phyloP scores from a whole-genome alignment of 1,140 invertebrate genomes.

The Rhopalosiphum maidis region DNA sequence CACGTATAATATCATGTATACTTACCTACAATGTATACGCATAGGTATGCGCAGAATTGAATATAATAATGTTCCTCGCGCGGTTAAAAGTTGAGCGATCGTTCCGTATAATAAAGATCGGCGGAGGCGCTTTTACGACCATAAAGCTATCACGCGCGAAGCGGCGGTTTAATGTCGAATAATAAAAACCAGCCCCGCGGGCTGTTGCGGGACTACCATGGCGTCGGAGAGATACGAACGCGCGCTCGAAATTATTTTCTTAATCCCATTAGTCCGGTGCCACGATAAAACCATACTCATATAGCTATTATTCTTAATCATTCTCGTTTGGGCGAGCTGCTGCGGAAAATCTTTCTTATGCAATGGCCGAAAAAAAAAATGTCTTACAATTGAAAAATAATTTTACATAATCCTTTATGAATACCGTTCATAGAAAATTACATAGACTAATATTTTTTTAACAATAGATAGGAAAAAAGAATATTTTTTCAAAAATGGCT shows the following conservation, averaged over 20 bases:
- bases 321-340: not conserved
- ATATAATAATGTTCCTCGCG: not conserved
- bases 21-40: not conserved
- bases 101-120: conserved; percentile 25
- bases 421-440: not conserved
- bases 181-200: conserved; percentile 35
- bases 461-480: too few species aligned
- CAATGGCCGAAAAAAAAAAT: not conserved
- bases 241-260: conserved; percentile 32
- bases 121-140: conserved; percentile 45
- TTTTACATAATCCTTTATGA: not conserved
- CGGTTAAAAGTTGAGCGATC: conserved; percentile 27
- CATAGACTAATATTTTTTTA: not conserved
- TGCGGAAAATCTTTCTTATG: not conserved
- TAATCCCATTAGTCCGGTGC: conserved; percentile 44
- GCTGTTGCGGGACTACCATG: not conserved
- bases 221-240: not conserved
- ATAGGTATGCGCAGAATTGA: not conserved
- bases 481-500: too few species aligned
- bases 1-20: not conserved
- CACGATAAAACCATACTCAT: conserved; percentile 35
- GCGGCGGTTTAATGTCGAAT: conserved; percentile 20
- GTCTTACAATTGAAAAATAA: not conserved
- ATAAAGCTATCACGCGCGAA: conserved; percentile 33
- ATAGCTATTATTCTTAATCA: conserved; percentile 16